phyloP scores from a whole-genome alignment of 2,888 invertebrate genomes.

The Sclerodermus sp. region DNA sequence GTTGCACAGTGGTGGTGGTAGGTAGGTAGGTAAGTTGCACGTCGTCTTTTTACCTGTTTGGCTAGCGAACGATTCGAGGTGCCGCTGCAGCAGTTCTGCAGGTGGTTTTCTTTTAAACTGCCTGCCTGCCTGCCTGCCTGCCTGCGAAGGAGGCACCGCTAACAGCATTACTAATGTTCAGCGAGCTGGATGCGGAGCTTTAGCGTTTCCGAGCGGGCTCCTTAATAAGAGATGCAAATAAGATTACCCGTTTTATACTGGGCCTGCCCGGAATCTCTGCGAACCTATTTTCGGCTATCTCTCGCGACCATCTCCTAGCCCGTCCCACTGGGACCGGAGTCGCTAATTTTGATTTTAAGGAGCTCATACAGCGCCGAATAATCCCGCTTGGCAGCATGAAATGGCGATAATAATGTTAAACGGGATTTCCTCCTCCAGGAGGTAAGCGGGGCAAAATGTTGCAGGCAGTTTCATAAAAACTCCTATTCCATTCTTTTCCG shows the following conservation, averaged over 20 bases:
- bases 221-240: too few relatives aligned
- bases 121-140: neutral
- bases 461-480: slow-evolving; percentile 8
- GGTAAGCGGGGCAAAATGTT: neutral
- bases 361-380: slow-evolving; percentile 3
- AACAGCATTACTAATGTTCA: neutral
- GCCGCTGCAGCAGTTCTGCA: too few relatives aligned
- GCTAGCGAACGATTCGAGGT: too few relatives aligned
- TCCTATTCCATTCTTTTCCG: slow-evolving; percentile 2
- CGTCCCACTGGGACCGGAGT: too few relatives aligned
- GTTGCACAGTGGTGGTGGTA: too few relatives aligned
- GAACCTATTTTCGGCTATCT: neutral
- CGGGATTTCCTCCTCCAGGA: neutral
- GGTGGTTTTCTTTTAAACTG: too few relatives aligned
- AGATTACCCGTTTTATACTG: too few relatives aligned
- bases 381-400: neutral
- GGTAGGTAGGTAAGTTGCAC: too few relatives aligned
- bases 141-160: neutral
- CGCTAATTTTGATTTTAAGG: slow-evolving; percentile 6
- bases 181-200: too few relatives aligned
- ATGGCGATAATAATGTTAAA: slow-evolving; percentile 2
- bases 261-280: too few relatives aligned
- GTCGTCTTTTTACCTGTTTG: too few relatives aligned
- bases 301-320: neutral
- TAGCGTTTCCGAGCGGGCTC: too few relatives aligned